Evolutionary conservation across 2,797 vertebrate species (phyloP), one percentile per base, ranked within the genome.

Genomic region (Pipistrellus kuhlii): DNA sequence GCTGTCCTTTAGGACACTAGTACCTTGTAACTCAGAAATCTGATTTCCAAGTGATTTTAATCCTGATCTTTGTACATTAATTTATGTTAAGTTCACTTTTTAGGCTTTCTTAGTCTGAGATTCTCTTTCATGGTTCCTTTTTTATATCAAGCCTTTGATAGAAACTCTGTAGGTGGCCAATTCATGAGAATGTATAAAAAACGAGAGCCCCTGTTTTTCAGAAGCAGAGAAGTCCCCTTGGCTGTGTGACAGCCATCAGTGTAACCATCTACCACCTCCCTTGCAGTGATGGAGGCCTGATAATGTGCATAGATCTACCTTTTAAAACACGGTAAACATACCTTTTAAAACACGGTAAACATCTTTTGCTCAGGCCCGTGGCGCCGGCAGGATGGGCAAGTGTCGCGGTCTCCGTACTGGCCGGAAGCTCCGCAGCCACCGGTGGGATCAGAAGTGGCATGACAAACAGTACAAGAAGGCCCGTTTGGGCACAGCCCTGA

Each of bases 71-170:
- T 86, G 62, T 82, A 71, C 35, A 32, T 64, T 80, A 64, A 51
- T 88, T 92, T 92, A 62, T 25, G 9, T 59, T 68, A 41, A 76
- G 3, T 59, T 87, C 23, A 64, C n/a, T 83, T 95, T 81, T 64
- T 83, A 77, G 30, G 76, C 30, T 90, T 95, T 85, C 25, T 59
- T 46, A 62, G 21, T 46, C 62, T 64, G 30, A 90, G 35, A 62
- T 35, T 76, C 23, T 64, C 59, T 76, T 93, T 90, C 69, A 71
- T 77, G 53, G 71, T 48, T 55, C 55, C 20, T 76, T 69, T 90
- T 90, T 82, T 38, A 87, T 48, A n/a, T 80, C 55, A 89, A 51
- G 48, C 46, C 41, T 92, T 89, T 83, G 91, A 83, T 9, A 93
- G 51, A 55, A 21, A 77, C 12, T 85, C 66, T 25, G 2, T 46